These are phyloP conservation scores for Eueremaeus valkanovi DNA, from an alignment of 2,888 invertebrate species.

Conservation along the genomic window DNA sequence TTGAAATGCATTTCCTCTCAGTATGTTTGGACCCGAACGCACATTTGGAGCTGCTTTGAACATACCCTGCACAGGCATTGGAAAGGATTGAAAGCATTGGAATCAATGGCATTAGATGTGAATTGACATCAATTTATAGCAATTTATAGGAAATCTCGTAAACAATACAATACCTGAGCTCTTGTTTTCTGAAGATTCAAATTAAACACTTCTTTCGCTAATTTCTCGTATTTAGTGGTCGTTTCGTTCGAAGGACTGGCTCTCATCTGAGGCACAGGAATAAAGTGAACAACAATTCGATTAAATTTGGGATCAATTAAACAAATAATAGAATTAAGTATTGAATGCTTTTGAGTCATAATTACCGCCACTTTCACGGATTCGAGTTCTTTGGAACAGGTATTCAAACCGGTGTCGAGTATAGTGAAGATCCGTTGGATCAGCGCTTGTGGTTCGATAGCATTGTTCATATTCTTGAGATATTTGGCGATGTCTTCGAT, in stretches of 20 bases:
- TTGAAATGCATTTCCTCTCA: background rate
- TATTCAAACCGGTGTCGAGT: background rate
- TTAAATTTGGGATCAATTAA: too few relatives aligned
- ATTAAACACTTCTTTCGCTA: constrained; percentile 31
- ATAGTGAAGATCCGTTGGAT: background rate
- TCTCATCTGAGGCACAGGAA: background rate
- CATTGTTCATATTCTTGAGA: background rate
- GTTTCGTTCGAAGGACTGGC: background rate
- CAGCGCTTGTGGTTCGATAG: background rate
- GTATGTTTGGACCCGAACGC: too few relatives aligned
- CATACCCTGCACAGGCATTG: too few relatives aligned
- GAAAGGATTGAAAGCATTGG: too few relatives aligned
- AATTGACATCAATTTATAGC: too few relatives aligned
- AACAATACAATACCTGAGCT: background rate
- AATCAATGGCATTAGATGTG: too few relatives aligned
- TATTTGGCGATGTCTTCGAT: constrained; percentile 7
- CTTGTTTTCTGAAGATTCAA: constrained; percentile 4
- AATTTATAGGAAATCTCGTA: too few relatives aligned
- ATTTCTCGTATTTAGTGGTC: background rate
- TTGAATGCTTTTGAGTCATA: background rate
- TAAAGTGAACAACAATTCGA: background rate
- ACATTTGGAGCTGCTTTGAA: too few relatives aligned
- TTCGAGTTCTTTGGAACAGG: background rate
- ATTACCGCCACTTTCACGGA: background rate
- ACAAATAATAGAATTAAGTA: background rate